Conservation (phyloP, 2,113 vertebrate genomes). For the Noturus placidus region DNA sequence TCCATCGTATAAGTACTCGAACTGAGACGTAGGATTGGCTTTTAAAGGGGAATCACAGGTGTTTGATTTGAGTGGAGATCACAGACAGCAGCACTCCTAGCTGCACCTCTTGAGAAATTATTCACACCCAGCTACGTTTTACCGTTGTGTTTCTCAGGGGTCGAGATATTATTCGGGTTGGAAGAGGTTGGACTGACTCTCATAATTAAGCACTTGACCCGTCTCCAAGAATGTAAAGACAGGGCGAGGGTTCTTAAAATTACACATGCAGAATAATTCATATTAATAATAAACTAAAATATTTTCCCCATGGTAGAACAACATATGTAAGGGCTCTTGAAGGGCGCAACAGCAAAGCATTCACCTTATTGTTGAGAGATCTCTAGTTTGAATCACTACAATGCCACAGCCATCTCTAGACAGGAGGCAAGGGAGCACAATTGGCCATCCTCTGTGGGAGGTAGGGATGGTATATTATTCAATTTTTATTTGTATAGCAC, state of each 20-base stretch:
- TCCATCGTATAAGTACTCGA: too few relatives aligned
- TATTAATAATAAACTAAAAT: too few relatives aligned
- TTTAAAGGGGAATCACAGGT: not conserved
- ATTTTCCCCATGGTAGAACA: not conserved
- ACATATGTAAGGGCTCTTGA: not conserved
- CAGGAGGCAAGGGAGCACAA: not conserved
- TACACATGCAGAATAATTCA: too few relatives aligned
- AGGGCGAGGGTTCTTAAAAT: too few relatives aligned
- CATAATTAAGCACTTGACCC: not conserved
- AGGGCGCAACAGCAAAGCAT: not conserved
- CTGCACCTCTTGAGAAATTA: not conserved
- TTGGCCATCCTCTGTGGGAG: not conserved
- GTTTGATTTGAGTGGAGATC: not conserved
- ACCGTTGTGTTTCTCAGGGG: not conserved
- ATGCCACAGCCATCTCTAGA: not conserved
- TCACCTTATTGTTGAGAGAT: not conserved
- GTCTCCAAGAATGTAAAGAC: too few relatives aligned
- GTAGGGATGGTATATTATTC: not conserved
- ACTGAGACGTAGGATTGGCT: not conserved
- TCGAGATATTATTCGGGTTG: not conserved
- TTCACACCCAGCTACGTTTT: not conserved
- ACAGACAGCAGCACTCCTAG: not conserved
- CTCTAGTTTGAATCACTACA: not conserved
- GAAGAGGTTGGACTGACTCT: not conserved
- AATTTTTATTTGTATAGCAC: too few relatives aligned